These are phyloP conservation scores for Illadopsis cleaveri DNA, from an alignment of 2,113 vertebrate genomes.

Conservation along the genomic window DNA sequence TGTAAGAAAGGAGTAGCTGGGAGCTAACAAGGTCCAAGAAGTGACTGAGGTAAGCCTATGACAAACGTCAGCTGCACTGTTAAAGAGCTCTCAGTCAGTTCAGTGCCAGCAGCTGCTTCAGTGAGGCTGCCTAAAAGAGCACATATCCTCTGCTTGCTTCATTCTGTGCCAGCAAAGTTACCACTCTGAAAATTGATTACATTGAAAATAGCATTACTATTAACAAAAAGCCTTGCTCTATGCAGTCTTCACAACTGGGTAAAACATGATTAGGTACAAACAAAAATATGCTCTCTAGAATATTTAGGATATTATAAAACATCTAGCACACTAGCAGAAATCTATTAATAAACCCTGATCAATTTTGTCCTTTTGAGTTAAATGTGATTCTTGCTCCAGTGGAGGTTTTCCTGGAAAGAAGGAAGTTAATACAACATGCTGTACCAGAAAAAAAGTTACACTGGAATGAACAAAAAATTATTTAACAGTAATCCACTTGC, in stretches of 20 bases:
- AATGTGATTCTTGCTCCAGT: constrained; percentile 32
- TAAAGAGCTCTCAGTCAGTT: neutral
- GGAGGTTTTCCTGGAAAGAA: constrained; percentile 19
- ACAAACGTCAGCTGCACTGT: neutral
- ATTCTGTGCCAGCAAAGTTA: neutral
- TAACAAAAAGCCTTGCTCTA: neutral
- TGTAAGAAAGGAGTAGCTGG: neutral
- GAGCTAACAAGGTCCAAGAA: neutral
- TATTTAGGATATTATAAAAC: neutral
- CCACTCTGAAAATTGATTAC: neutral
- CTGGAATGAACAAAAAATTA: neutral
- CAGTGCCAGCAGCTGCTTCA: neutral
- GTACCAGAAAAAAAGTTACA: neutral
- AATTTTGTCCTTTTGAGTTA: constrained; percentile 1
- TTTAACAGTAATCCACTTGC: neutral
- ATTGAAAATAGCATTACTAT: neutral
- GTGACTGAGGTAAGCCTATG: neutral
- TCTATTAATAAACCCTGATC: constrained; percentile 31
- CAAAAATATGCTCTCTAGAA: neutral
- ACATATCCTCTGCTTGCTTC: neutral
- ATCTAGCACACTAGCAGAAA: neutral
- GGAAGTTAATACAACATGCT: neutral
- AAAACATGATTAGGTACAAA: neutral
- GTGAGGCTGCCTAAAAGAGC: neutral
- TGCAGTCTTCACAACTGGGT: neutral